Percentiles rank a stretch among this genome's conserved stretches.
phyloP scores from a whole-genome alignment of 2,888 invertebrate species.

The Lepidocyrtinus sp. region DNA sequence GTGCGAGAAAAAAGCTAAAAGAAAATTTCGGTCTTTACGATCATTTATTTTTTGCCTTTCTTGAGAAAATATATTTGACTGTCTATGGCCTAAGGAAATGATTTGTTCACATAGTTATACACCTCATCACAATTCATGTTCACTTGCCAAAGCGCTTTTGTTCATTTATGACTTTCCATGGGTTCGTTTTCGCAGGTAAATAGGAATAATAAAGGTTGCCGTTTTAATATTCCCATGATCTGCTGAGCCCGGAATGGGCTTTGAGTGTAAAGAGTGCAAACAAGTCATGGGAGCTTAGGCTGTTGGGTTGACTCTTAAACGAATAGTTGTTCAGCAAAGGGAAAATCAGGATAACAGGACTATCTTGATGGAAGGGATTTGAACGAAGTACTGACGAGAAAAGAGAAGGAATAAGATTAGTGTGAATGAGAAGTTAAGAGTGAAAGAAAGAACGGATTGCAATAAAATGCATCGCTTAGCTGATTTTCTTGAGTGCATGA shows the following conservation, averaged over 20 bases:
- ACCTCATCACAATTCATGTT: too few relatives aligned
- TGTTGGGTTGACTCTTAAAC: too few relatives aligned
- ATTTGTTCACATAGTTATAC: too few relatives aligned
- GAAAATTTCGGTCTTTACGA: neutral
- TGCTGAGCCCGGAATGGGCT: slow-evolving; percentile 7
- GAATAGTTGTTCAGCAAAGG: neutral
- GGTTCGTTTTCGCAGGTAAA: neutral
- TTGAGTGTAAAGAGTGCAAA: neutral
- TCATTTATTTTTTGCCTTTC: too few relatives aligned
- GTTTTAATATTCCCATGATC: neutral
- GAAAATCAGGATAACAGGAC: neutral
- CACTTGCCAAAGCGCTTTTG: neutral
- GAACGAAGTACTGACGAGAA: neutral
- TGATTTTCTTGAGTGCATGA: too few relatives aligned
- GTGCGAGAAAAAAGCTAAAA: neutral
- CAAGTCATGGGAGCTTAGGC: neutral
- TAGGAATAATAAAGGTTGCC: slow-evolving; percentile 3
- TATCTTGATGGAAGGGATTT: too few relatives aligned
- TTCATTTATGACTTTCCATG: neutral
- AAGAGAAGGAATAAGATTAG: neutral
- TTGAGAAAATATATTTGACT: too few relatives aligned
- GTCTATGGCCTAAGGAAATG: too few relatives aligned
- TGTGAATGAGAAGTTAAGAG: neutral
- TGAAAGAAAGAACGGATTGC: neutral
- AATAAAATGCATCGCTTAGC: too few relatives aligned